Conservation (phyloP, 92 coral and sea anemone genomes). For the Palythoa grandis region DNA sequence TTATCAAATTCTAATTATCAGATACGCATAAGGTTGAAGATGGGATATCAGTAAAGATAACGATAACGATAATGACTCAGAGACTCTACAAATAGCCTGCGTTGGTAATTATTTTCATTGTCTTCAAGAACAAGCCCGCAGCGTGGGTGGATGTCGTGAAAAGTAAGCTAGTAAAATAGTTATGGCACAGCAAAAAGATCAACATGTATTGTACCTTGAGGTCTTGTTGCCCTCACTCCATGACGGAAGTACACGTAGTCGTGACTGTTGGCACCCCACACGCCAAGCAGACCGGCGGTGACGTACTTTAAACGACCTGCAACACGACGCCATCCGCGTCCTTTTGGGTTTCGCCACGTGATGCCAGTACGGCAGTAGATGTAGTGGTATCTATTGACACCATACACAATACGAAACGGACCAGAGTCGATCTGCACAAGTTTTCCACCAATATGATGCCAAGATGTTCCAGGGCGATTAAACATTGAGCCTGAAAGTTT, state of each 20-base stretch:
- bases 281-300: not conserved
- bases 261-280: conserved; percentile 3
- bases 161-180: not conserved
- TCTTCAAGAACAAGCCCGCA: too few species aligned
- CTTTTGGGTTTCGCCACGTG: conserved; percentile 10
- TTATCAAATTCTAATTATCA: too few species aligned
- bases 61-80: too few species aligned
- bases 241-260: conserved; percentile 19
- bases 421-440: conserved; percentile 52
- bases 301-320: conserved; percentile 13
- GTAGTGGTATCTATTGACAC: conserved; percentile 23
- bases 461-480: not conserved
- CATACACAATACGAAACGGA: conserved; percentile 40
- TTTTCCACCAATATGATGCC: conserved; percentile 7
- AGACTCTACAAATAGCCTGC: too few species aligned
- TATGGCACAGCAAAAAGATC: not conserved
- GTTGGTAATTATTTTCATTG: too few species aligned
- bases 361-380: conserved; percentile 47
- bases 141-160: too few species aligned
- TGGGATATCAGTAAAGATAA: too few species aligned
- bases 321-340: conserved; percentile 9
- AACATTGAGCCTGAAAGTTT: not conserved
- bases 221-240: conserved; percentile 3
- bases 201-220: conserved; percentile 6
- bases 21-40: too few species aligned